Conservation (phyloP, 2,113 vertebrate species). For the Garra rufa region DNA sequence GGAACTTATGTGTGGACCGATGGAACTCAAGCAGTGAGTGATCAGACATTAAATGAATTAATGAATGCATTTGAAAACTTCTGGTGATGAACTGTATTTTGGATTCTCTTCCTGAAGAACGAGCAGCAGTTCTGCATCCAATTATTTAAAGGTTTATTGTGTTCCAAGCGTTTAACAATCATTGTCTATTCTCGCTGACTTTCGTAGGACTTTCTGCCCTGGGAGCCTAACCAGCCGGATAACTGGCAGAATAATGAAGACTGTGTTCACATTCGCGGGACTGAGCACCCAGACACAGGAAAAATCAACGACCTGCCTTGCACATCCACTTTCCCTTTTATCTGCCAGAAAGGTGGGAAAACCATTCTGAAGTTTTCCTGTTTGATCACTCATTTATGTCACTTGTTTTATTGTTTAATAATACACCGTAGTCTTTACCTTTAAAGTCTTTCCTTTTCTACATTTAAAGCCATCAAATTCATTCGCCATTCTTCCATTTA, state of each 20-base stretch:
- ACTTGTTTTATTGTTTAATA: not conserved
- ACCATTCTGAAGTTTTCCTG: not conserved
- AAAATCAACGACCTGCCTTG: conserved; percentile 73
- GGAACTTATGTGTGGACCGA: conserved; percentile 67
- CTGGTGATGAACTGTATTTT: not conserved
- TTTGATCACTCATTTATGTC: not conserved
- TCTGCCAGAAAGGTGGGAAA: conserved; percentile 78
- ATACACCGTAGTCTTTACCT: not conserved
- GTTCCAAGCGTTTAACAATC: not conserved
- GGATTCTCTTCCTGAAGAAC: not conserved
- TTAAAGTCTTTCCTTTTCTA: too few species aligned
- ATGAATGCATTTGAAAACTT: not conserved
- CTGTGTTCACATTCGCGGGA: conserved; percentile 69
- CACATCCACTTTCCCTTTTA: conserved; percentile 61
- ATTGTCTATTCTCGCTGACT: not conserved
- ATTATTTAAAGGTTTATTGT: not conserved
- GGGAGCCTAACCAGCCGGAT: conserved; percentile 72
- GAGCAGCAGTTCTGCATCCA: not conserved
- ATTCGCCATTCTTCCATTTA: not conserved
- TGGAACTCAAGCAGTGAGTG: conserved; percentile 69
- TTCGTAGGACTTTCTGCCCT: conserved; percentile 68
- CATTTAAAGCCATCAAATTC: not conserved
- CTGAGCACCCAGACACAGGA: conserved; percentile 54
- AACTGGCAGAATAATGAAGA: conserved; percentile 75
- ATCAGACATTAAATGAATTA: not conserved